Conservation (phyloP, 1,140 invertebrate genomes). For the Pomacea maculata region DNA sequence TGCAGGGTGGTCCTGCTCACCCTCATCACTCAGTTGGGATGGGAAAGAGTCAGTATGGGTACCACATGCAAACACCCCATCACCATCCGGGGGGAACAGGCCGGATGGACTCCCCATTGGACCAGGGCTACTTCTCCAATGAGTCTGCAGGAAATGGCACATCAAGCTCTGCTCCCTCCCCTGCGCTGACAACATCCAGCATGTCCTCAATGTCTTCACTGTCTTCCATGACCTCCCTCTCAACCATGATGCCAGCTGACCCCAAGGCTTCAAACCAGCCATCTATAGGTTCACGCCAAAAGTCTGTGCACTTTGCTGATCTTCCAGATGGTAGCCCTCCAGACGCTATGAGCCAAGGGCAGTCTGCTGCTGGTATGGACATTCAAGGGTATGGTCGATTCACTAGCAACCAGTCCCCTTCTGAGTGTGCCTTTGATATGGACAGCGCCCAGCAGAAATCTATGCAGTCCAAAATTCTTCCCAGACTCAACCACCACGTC, state of each 20-base stretch:
- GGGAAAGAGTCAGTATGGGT: slow-evolving; percentile 26
- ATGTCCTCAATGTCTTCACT: slow-evolving; percentile 34
- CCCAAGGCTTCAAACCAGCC: slow-evolving; percentile 22
- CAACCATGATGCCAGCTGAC: slow-evolving; percentile 45
- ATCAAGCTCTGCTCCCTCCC: slow-evolving; percentile 44
- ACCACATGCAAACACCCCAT: slow-evolving; percentile 21
- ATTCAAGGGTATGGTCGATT: slow-evolving; percentile 26
- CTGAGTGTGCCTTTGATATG: slow-evolving; percentile 27
- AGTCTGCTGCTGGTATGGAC: slow-evolving; percentile 17
- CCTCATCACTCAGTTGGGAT: slow-evolving; percentile 25
- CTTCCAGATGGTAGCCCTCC: slow-evolving; percentile 26
- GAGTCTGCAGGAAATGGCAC: slow-evolving; percentile 53
- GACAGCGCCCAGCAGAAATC: slow-evolving; percentile 22
- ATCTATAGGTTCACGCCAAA: slow-evolving; percentile 29
- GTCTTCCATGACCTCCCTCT: slow-evolving; percentile 38
- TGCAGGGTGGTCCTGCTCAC: slow-evolving; percentile 18
- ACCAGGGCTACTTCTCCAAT: slow-evolving; percentile 56
- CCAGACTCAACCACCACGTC: slow-evolving; percentile 43
- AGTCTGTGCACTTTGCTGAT: slow-evolving; percentile 56
- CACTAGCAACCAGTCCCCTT: slow-evolving; percentile 27
- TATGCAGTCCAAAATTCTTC: slow-evolving; percentile 52
- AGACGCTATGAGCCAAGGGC: slow-evolving; percentile 25
- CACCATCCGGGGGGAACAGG: slow-evolving; percentile 28
- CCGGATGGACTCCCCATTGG: slow-evolving; percentile 45
- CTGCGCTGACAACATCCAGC: slow-evolving; percentile 29